Evolutionary conservation across 2,888 invertebrate species (phyloP).

Genomic region (Hermodice carunculata): DNA sequence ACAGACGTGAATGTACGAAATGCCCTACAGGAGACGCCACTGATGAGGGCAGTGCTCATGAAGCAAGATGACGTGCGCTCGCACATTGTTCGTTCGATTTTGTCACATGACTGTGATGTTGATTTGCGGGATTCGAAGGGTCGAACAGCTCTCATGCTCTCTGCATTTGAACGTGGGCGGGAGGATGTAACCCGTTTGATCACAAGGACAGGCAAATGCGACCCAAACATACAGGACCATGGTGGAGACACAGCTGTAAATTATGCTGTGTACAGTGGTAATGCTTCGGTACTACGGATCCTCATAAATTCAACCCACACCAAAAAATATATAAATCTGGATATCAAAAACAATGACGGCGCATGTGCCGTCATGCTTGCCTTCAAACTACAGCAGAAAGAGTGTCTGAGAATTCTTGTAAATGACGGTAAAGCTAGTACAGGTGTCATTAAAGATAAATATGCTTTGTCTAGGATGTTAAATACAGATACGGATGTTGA

Average conservation of each 20-base stretch:
- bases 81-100: slow-evolving; percentile 13
- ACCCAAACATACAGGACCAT: slow-evolving; percentile 9
- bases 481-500: not conserved
- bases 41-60: slow-evolving; percentile 8
- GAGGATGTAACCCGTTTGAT: slow-evolving; percentile 9
- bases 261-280: slow-evolving; percentile 13
- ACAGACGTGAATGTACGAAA: not conserved
- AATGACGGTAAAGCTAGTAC: slow-evolving; percentile 7
- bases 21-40: not conserved
- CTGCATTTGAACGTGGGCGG: slow-evolving; percentile 5
- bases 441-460: not conserved
- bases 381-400: slow-evolving; percentile 6
- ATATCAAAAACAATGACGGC: not conserved
- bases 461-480: not conserved
- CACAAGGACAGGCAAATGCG: slow-evolving; percentile 8
- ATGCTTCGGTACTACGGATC: slow-evolving; percentile 12
- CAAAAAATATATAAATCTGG: slow-evolving; percentile 4
- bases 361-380: slow-evolving; percentile 9
- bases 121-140: slow-evolving; percentile 7
- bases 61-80: slow-evolving; percentile 11
- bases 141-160: slow-evolving; percentile 8
- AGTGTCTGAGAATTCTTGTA: slow-evolving; percentile 8
- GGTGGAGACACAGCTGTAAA: slow-evolving; percentile 6
- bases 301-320: slow-evolving; percentile 15
- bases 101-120: slow-evolving; percentile 13